These are phyloP conservation scores for Bothrops jararaca DNA, from an alignment of 2,113 vertebrate genomes.

Conservation along the genomic window DNA sequence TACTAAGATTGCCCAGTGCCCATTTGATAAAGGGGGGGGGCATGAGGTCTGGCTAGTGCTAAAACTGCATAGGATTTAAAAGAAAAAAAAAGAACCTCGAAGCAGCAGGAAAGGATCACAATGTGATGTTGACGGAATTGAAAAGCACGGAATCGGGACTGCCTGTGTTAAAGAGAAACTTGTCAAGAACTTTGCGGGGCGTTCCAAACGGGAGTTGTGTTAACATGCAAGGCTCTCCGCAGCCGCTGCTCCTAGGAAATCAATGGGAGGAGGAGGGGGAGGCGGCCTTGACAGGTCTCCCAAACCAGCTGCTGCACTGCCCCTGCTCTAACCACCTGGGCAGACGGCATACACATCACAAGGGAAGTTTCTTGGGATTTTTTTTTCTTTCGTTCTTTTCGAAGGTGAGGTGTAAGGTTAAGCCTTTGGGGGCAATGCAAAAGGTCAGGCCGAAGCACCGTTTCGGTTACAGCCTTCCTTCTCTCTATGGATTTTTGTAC, in stretches of 20 bases:
- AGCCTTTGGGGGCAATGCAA: slow-evolving; percentile 11
- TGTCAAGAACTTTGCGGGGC: slow-evolving; percentile 44
- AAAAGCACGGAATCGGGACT: slow-evolving; percentile 61
- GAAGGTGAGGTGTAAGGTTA: background rate
- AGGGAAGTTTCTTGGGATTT: background rate
- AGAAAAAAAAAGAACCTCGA: slow-evolving; percentile 51
- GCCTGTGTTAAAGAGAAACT: slow-evolving; percentile 36
- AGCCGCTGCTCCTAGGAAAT: slow-evolving; percentile 50
- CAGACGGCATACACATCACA: slow-evolving; percentile 47
- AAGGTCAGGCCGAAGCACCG: background rate
- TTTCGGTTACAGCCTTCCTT: slow-evolving; percentile 50
- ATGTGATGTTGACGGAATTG: slow-evolving; percentile 58
- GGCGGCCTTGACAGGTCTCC: slow-evolving; percentile 51
- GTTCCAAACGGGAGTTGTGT: slow-evolving; percentile 58
- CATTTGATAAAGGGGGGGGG: slow-evolving; percentile 58
- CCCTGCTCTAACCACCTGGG: slow-evolving; percentile 51
- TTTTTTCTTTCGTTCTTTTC: background rate
- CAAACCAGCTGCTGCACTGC: slow-evolving; percentile 61
- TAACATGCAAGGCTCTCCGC: slow-evolving; percentile 59
- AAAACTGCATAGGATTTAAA: slow-evolving; percentile 75
- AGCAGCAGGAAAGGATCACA: slow-evolving; percentile 58
- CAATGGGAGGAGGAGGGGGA: background rate
- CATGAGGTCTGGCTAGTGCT: slow-evolving; percentile 72
- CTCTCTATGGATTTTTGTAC: slow-evolving; percentile 61
- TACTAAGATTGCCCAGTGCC: slow-evolving; percentile 76